phyloP scores from a whole-genome alignment of 2,888 invertebrate species.

The Agrochola macilenta region DNA sequence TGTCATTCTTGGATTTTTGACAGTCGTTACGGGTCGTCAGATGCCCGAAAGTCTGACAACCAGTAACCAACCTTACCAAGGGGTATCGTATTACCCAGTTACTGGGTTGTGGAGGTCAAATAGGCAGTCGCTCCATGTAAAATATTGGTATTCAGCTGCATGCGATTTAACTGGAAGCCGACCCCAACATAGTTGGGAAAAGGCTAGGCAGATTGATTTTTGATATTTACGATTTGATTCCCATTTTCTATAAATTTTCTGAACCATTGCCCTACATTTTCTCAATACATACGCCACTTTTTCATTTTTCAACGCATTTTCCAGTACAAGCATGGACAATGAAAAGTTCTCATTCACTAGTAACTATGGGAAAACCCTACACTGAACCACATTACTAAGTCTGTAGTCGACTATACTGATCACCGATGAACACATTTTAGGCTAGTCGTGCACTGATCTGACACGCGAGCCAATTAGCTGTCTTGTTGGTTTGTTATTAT shows the following conservation, averaged over 20 bases:
- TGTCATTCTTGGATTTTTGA: too few species aligned
- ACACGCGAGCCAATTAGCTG: constrained; percentile 14
- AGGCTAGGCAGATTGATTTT: too few species aligned
- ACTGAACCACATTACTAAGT: background rate
- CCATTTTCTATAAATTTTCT: background rate
- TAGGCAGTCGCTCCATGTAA: too few species aligned
- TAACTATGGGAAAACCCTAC: background rate
- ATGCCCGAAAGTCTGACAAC: too few species aligned
- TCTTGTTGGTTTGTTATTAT: constrained; percentile 28
- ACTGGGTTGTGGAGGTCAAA: too few species aligned
- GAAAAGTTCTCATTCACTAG: background rate
- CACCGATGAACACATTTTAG: constrained; percentile 33
- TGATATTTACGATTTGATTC: background rate
- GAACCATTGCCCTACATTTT: background rate
- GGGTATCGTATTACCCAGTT: too few species aligned
- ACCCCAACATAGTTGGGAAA: too few species aligned
- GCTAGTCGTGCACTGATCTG: constrained; percentile 31
- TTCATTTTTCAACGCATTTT: background rate
- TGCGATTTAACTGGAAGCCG: too few species aligned
- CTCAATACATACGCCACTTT: background rate
- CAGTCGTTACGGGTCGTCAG: too few species aligned
- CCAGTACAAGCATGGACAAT: background rate
- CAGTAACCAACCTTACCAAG: too few species aligned
- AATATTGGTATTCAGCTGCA: too few species aligned
- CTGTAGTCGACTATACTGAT: constrained; percentile 11